phyloP scores from a whole-genome alignment of 2,888 invertebrate genomes.

The Drosophila neutralis region DNA sequence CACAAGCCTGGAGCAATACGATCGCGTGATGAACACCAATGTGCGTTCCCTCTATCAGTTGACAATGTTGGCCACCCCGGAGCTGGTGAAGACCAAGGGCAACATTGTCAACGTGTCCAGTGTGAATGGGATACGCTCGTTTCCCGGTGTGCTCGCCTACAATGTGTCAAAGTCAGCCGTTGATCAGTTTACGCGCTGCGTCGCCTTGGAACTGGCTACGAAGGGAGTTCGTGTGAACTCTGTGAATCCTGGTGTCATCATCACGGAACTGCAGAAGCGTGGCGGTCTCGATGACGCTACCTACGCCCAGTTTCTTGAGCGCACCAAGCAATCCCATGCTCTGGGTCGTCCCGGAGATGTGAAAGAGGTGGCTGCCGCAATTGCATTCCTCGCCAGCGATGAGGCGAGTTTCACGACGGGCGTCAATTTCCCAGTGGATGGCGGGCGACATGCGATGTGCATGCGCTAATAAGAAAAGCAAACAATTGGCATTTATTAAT shows the following conservation, averaged over 20 bases:
- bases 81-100: constrained; percentile 92
- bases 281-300: constrained; percentile 93
- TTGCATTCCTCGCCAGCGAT: constrained; percentile 96
- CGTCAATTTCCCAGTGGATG: constrained; percentile 94
- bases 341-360: constrained; percentile 93
- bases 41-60: constrained; percentile 92
- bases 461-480: no score
- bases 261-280: constrained; percentile 94
- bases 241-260: constrained; percentile 95
- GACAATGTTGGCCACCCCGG: constrained; percentile 94
- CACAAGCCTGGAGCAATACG: constrained; percentile 93
- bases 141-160: constrained; percentile 96
- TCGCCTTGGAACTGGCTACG: constrained; percentile 93
- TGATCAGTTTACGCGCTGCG: constrained; percentile 97
- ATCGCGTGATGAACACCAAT: constrained; percentile 95
- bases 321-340: constrained; percentile 94
- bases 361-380: constrained; percentile 94
- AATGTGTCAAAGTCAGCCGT: constrained; percentile 96
- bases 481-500: neutral
- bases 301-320: constrained; percentile 93
- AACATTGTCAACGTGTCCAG: constrained; percentile 98
- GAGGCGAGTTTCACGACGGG: constrained; percentile 96
- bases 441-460: constrained; percentile 97
- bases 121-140: constrained; percentile 94
- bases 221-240: constrained; percentile 95